Percentiles rank a stretch among this genome's conserved stretches.
phyloP scores from a whole-genome alignment of 2,888 invertebrate species.

The Chorisops tibialis region DNA sequence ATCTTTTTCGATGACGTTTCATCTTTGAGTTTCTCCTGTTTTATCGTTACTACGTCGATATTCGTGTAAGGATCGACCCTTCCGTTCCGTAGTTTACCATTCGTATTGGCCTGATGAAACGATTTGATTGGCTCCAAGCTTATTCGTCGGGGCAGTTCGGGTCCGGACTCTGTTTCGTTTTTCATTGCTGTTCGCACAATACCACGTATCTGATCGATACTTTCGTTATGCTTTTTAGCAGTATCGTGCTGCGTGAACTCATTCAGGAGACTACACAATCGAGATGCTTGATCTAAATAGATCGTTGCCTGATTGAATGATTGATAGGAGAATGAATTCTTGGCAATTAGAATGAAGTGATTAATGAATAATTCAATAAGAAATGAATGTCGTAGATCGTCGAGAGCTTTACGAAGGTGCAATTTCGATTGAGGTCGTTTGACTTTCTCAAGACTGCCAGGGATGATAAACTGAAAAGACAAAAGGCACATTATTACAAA shows the following conservation, averaged over 20 bases:
- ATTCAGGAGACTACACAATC: slow-evolving; percentile 61
- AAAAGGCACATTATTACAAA: too few relatives aligned
- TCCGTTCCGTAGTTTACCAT: background rate
- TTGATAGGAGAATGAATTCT: slow-evolving; percentile 61
- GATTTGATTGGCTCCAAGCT: slow-evolving; percentile 38
- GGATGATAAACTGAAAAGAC: slow-evolving; percentile 39
- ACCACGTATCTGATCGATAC: slow-evolving; percentile 56
- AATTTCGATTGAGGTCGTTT: slow-evolving; percentile 25
- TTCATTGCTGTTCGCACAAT: slow-evolving; percentile 46
- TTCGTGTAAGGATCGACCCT: slow-evolving; percentile 29
- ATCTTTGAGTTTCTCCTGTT: slow-evolving; percentile 1
- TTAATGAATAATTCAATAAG: slow-evolving; percentile 68
- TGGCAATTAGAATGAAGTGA: slow-evolving; percentile 69
- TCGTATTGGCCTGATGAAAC: background rate
- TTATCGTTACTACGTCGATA: slow-evolving; percentile 17
- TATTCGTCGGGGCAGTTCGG: slow-evolving; percentile 40
- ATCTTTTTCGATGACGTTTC: slow-evolving; percentile 5
- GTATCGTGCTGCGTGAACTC: slow-evolving; percentile 57
- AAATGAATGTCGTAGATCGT: slow-evolving; percentile 59
- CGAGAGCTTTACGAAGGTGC: slow-evolving; percentile 49
- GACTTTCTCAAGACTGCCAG: slow-evolving; percentile 35
- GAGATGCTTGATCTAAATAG: slow-evolving; percentile 68
- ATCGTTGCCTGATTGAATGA: slow-evolving; percentile 61
- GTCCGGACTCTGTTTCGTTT: slow-evolving; percentile 29
- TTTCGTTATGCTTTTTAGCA: slow-evolving; percentile 56